Conservation (phyloP, 2,113 vertebrate species). For the Corydoras maculifer region DNA sequence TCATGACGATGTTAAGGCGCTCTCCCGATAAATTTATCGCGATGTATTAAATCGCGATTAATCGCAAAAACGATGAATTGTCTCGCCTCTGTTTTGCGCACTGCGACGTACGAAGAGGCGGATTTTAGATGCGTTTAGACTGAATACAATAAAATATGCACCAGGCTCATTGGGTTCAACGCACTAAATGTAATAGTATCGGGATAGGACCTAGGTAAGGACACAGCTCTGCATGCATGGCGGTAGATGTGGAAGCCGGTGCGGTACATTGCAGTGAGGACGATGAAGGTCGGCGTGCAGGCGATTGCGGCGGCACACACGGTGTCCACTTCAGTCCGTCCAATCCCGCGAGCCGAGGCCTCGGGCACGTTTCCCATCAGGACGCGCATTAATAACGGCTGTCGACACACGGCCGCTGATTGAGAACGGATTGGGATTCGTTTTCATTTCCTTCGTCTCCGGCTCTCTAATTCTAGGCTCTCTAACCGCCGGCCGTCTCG, state of each 20-base stretch:
- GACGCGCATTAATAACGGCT: conserved; percentile 43
- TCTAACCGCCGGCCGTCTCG: conserved; percentile 34
- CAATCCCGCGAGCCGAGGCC: conserved; percentile 30
- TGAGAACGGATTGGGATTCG: conserved; percentile 45
- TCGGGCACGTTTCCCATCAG: conserved; percentile 50
- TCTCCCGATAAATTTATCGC: too few species aligned
- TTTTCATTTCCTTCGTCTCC: conserved; percentile 34
- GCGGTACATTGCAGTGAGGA: conserved; percentile 54
- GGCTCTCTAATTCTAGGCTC: conserved; percentile 33
- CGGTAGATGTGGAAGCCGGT: conserved; percentile 55
- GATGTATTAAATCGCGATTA: too few species aligned
- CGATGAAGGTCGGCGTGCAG: conserved; percentile 27
- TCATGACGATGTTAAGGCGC: too few species aligned
- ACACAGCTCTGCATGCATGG: conserved; percentile 42
- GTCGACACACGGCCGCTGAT: conserved; percentile 49
- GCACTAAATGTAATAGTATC: background rate
- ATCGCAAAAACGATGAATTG: too few species aligned
- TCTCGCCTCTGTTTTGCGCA: too few species aligned
- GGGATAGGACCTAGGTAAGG: background rate
- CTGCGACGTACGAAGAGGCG: too few species aligned
- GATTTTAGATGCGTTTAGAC: too few species aligned
- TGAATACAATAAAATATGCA: too few species aligned
- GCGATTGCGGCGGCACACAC: conserved; percentile 27
- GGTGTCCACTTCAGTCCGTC: conserved; percentile 28
- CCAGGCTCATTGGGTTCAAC: background rate